Evolutionary conservation across 2,797 vertebrate genomes (phyloP).

Genomic region (Sebastes melanostomus): DNA sequence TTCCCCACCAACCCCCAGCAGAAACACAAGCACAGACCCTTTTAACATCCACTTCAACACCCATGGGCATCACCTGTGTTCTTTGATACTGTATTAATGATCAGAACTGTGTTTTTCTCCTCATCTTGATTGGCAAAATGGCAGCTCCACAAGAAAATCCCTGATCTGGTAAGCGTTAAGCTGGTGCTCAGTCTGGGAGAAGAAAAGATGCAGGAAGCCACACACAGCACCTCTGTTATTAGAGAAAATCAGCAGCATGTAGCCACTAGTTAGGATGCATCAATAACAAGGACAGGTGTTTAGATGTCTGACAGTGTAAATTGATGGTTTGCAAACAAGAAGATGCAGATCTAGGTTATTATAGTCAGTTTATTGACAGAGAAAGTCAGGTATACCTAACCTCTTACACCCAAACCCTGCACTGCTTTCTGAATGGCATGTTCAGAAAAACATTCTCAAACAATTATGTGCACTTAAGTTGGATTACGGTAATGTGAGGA

Average conservation of each 20-base stretch:
- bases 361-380: not conserved
- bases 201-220: not conserved
- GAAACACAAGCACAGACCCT: not conserved
- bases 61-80: conserved; percentile 12
- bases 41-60: conserved; percentile 10
- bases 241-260: not conserved
- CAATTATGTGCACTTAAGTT: not conserved
- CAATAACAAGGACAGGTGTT: not conserved
- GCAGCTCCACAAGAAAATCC: conserved; percentile 39
- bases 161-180: conserved; percentile 20
- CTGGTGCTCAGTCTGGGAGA: not conserved
- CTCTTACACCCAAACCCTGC: not conserved
- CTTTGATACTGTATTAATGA: not conserved
- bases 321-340: not conserved
- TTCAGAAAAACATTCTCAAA: not conserved
- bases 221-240: conserved; percentile 4
- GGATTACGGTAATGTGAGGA: not conserved
- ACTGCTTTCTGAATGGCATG: not conserved
- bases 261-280: not conserved
- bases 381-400: not conserved
- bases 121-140: conserved; percentile 23
- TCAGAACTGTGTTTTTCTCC: not conserved
- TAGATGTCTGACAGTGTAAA: not conserved
- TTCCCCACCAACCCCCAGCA: not conserved
- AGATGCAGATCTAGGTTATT: not conserved